Conservation (phyloP, 2,113 vertebrate genomes). For the Microcebus jonahi region DNA sequence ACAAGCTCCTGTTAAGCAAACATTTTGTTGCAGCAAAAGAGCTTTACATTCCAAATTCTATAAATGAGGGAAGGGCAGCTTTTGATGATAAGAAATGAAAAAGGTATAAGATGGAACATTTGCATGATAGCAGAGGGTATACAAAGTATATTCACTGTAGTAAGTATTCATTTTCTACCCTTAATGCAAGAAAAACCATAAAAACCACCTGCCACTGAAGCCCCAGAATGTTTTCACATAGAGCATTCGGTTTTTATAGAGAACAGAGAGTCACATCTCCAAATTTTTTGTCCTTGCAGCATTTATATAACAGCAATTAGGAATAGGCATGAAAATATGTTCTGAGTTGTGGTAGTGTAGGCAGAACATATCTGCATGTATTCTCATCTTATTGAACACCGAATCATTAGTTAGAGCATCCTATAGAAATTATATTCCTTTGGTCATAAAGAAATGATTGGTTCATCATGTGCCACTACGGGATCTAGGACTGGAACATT, state of each 20-base stretch:
- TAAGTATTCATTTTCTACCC: neutral
- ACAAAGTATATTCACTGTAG: neutral
- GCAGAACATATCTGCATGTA: constrained; percentile 9
- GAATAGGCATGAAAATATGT: neutral
- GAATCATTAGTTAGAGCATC: neutral
- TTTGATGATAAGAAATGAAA: neutral
- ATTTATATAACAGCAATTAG: constrained; percentile 2
- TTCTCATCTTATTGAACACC: neutral
- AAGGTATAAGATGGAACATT: constrained; percentile 7
- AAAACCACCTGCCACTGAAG: neutral
- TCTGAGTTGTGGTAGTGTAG: neutral
- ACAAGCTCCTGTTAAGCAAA: constrained; percentile 29
- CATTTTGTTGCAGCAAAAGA: constrained; percentile 43
- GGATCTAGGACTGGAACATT: neutral
- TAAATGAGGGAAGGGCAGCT: neutral
- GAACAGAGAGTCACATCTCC: constrained; percentile 19
- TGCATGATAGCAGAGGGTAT: neutral
- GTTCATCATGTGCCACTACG: neutral
- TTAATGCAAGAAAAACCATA: constrained; percentile 30
- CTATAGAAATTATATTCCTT: neutral
- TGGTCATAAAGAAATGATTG: neutral
- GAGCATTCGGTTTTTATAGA: neutral
- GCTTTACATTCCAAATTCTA: constrained; percentile 37
- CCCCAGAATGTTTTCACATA: constrained; percentile 39
- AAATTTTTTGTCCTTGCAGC: constrained; percentile 1